These are phyloP conservation scores for Plecturocebus donacophilus DNA, from an alignment of 2,113 vertebrate genomes.

Conservation along the genomic window DNA sequence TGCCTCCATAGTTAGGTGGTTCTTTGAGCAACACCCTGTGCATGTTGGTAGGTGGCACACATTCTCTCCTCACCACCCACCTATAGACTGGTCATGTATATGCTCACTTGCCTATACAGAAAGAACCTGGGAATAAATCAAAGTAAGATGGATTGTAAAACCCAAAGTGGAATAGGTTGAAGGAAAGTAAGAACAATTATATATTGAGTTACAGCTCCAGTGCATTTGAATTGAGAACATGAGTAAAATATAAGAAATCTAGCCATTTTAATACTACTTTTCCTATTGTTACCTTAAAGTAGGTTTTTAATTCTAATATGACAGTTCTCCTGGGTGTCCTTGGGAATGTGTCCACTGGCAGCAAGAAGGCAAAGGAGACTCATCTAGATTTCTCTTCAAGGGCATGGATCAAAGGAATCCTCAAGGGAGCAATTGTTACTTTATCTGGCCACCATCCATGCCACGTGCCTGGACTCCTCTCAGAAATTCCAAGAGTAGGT, in stretches of 20 bases:
- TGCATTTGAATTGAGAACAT: constrained; percentile 31
- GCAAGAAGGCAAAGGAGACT: not conserved
- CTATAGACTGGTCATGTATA: not conserved
- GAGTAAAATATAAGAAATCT: not conserved
- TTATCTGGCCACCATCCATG: not conserved
- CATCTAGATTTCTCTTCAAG: constrained; percentile 9
- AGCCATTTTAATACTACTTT: constrained; percentile 10
- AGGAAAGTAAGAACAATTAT: not conserved
- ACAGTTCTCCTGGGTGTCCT: not conserved
- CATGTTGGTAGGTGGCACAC: not conserved
- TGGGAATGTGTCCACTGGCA: not conserved
- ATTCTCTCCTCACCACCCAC: not conserved
- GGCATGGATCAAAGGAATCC: not conserved
- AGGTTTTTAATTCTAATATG: constrained; percentile 13
- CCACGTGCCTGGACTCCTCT: not conserved
- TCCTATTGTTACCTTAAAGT: not conserved
- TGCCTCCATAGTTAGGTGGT: not conserved
- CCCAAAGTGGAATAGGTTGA: not conserved
- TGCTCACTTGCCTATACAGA: not conserved
- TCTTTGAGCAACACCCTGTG: not conserved
- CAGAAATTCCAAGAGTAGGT: not conserved
- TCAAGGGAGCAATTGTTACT: not conserved
- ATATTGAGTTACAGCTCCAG: not conserved
- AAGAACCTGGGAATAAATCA: not conserved
- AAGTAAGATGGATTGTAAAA: constrained; percentile 6